Percentiles rank a stretch among this genome's conserved stretches.
Conservation (phyloP, 2,888 invertebrate genomes). For the Drosophila silvestris region DNA sequence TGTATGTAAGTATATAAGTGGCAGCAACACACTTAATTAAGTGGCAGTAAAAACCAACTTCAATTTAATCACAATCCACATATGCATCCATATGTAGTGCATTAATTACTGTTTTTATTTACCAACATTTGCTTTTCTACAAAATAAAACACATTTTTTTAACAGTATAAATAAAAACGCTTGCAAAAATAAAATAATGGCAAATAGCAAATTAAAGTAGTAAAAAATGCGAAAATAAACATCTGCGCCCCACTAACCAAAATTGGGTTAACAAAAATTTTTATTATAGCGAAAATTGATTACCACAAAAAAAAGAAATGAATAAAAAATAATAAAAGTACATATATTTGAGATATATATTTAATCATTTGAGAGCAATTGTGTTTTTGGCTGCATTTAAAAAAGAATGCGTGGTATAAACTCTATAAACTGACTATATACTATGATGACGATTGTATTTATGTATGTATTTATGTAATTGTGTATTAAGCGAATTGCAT, state of each 20-base stretch:
- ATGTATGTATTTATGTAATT: constrained; percentile 71
- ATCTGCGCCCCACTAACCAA: constrained; percentile 38
- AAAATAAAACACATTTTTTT: constrained; percentile 12
- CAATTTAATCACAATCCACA: constrained; percentile 38
- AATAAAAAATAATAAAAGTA: constrained; percentile 12
- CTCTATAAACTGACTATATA: constrained; percentile 68
- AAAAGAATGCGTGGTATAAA: constrained; percentile 44
- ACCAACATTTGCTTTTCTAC: constrained; percentile 6
- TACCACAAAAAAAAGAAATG: constrained; percentile 31
- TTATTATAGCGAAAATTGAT: constrained; percentile 65
- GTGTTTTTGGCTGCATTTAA: constrained; percentile 74
- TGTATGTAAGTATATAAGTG: constrained; percentile 80
- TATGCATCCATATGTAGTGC: constrained; percentile 32
- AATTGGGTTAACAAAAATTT: constrained; percentile 45
- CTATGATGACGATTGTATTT: constrained; percentile 73
- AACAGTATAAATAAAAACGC: constrained; percentile 45
- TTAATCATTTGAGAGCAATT: constrained; percentile 55
- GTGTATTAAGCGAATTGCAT: constrained; percentile 70
- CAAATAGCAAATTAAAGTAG: constrained; percentile 68
- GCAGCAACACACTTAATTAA: constrained; percentile 66
- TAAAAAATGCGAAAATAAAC: constrained; percentile 1
- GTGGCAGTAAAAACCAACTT: constrained; percentile 53
- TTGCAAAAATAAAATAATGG: constrained; percentile 54
- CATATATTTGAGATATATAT: constrained; percentile 25
- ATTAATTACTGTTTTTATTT: constrained; percentile 24